Conservation (phyloP, 2,113 vertebrate species). For the Zosterops borbonicus region DNA sequence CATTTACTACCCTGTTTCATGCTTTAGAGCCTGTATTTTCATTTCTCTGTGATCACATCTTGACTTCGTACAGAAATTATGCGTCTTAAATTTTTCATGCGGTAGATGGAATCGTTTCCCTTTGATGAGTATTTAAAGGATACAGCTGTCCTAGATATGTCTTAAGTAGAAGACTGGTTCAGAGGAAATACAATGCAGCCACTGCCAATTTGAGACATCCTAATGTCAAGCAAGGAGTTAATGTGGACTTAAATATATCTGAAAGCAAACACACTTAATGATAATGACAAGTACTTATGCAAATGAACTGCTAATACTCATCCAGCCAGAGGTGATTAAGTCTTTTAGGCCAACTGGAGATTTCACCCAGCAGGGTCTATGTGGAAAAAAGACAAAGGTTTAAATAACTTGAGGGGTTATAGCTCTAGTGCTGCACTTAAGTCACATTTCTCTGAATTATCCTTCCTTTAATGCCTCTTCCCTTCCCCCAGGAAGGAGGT, state of each 20-base stretch:
- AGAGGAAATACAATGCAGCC: neutral
- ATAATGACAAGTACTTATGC: conserved; percentile 67
- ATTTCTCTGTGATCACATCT: neutral
- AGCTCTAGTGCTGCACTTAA: neutral
- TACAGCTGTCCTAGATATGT: neutral
- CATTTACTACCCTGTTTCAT: neutral
- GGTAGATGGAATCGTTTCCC: neutral
- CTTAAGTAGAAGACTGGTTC: neutral
- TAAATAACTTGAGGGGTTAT: conserved; percentile 42
- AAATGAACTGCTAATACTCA: conserved; percentile 61
- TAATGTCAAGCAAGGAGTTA: conserved; percentile 47
- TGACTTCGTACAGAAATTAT: neutral
- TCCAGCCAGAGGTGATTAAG: conserved; percentile 63
- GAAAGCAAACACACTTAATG: conserved; percentile 66
- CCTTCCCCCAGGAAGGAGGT: conserved; percentile 2
- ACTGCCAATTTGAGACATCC: neutral
- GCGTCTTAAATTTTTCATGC: neutral
- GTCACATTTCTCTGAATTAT: conserved; percentile 2
- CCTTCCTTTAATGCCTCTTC: neutral
- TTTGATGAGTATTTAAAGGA: neutral
- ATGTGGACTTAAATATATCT: conserved; percentile 54
- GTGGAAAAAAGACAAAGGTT: neutral
- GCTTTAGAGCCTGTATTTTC: neutral
- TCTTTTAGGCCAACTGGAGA: conserved; percentile 56
- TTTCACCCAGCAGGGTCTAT: conserved; percentile 46